Conservation (phyloP, 2,113 vertebrate species). For the Saiga tatarica region DNA sequence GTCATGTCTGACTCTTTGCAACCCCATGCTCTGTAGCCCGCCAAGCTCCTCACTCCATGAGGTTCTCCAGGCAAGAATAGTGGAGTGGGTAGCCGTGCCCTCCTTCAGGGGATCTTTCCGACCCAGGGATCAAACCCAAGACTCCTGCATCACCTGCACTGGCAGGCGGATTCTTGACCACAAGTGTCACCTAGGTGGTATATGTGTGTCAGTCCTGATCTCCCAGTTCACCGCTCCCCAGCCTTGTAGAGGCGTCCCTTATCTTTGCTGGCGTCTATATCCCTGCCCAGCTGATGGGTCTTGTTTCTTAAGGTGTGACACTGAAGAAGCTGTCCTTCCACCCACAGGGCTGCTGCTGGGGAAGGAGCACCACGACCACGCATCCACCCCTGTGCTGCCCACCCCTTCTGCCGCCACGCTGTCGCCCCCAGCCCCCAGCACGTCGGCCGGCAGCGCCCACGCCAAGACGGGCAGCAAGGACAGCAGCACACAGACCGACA, state of each 20-base stretch:
- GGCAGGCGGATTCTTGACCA: neutral
- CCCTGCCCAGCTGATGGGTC: neutral
- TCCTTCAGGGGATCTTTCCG: neutral
- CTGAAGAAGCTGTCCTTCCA: neutral
- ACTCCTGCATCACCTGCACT: neutral
- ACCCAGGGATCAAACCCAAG: neutral
- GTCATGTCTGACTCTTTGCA: neutral
- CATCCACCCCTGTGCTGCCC: neutral
- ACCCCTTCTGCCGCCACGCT: conserved; percentile 45
- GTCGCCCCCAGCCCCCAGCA: conserved; percentile 31
- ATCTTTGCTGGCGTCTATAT: neutral
- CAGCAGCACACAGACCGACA: conserved; percentile 89
- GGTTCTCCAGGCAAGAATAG: neutral
- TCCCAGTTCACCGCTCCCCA: neutral
- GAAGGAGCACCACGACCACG: conserved; percentile 80
- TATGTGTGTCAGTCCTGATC: neutral
- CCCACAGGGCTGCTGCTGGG: conserved; percentile 82
- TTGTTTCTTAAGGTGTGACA: neutral
- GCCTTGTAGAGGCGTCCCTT: neutral
- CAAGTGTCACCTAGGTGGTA: neutral
- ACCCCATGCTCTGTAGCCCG: neutral
- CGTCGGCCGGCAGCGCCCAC: conserved; percentile 73
- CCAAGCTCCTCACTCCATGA: neutral
- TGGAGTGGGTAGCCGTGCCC: neutral
- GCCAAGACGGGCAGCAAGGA: conserved; percentile 87